These are phyloP conservation scores for Odontocolon sp. DNA, from an alignment of 2,888 invertebrate species.

Conservation along the genomic window DNA sequence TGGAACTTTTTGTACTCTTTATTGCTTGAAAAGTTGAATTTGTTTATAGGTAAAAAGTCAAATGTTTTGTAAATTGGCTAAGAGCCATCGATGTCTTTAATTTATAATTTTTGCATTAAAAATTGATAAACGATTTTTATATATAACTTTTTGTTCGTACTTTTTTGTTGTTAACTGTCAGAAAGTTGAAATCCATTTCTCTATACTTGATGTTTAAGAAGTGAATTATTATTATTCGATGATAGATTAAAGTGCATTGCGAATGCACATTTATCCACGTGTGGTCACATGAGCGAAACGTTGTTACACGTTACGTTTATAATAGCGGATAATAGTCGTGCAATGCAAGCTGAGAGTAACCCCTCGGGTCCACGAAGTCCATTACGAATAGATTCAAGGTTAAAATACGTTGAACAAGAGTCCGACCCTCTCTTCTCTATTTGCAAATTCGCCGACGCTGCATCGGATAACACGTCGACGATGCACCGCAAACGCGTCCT, in stretches of 20 bases:
- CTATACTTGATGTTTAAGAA: no score
- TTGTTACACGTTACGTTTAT: conserved; percentile 50
- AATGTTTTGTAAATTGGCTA: no score
- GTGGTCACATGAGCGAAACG: conserved; percentile 37
- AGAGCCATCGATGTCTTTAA: no score
- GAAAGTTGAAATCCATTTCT: no score
- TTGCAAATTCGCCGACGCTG: conserved; percentile 15
- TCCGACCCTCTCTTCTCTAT: conserved; percentile 3
- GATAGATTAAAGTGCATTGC: background rate
- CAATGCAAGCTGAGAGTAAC: conserved; percentile 44
- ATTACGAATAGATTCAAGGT: conserved; percentile 60
- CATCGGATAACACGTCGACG: conserved; percentile 11
- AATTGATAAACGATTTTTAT: no score
- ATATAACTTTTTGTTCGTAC: no score
- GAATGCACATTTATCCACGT: conserved; percentile 29
- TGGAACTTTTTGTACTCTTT: no score
- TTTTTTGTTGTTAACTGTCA: no score
- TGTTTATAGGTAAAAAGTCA: no score
- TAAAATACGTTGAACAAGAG: conserved; percentile 35
- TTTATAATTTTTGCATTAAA: no score
- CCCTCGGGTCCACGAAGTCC: conserved; percentile 44
- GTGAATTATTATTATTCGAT: conserved; percentile 26
- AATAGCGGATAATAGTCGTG: conserved; percentile 51
- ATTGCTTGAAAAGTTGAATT: no score
- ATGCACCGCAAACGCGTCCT: conserved; percentile 19